A percentile compares a stretch with the other conserved stretches of the same genome.
phyloP scores from a whole-genome alignment of 2,888 invertebrate genomes.

The Ochropleura leucogaster region DNA sequence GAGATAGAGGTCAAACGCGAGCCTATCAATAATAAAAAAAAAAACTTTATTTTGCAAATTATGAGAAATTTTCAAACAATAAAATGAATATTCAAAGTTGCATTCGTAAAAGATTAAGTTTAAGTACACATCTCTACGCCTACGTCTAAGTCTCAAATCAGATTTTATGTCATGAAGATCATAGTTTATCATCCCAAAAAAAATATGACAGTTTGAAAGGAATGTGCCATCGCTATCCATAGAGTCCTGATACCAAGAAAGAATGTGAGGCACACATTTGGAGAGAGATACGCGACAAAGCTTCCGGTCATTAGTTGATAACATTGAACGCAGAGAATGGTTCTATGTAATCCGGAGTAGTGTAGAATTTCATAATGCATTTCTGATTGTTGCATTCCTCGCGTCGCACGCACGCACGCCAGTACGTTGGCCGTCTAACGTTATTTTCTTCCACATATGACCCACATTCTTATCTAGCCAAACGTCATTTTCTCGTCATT shows the following conservation, averaged over 20 bases:
- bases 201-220: not conserved
- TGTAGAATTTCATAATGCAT: constrained; percentile 72
- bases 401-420: constrained; percentile 64
- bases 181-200: no score
- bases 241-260: constrained; percentile 15
- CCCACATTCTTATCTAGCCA: constrained; percentile 82
- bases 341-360: constrained; percentile 47
- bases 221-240: constrained; percentile 4
- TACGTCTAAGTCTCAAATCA: no score
- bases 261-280: constrained; percentile 24
- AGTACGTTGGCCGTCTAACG: constrained; percentile 68
- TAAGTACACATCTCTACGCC: no score
- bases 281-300: constrained; percentile 52
- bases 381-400: constrained; percentile 76
- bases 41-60: not conserved
- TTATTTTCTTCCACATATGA: constrained; percentile 79
- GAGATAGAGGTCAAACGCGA: no score
- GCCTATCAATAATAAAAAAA: no score
- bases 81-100: no score
- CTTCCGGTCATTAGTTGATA: constrained; percentile 66
- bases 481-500: constrained; percentile 76
- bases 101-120: no score
- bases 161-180: no score
- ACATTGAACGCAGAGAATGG: constrained; percentile 45
- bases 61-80: not conserved